Base-by-base conservation (phyloP, 2,797 vertebrate species). In the Sandelia bainsii region DNA sequence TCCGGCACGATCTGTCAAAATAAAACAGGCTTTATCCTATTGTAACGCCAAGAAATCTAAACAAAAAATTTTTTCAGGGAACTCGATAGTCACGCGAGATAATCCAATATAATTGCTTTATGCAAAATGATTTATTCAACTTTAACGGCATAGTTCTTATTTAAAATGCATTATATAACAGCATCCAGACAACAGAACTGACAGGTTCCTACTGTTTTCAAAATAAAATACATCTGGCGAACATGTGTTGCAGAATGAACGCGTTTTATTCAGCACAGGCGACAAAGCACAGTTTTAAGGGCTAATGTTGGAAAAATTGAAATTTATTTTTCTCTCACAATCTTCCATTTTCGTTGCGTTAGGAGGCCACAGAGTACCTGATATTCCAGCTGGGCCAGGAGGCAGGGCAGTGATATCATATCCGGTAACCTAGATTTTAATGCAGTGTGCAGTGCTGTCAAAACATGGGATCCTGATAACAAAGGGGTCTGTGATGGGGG, bases 391-490 rank as follows among this genome's bases (percentile, higher is more conserved):
- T n/a, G 44, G 37, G 19, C 53, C 44, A 5, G 72, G 72, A 67
- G 77, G 80, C 82, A 29, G 14, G 78, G 9, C n/a, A 0, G 11
- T n/a, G 32, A 79, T 78, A 87, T 89, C 84, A 91, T 48, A 44
- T 92, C 91, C 92, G 82, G 39, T 91, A 89, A 88, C 91, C 91
- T 76, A 91, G 56, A 84, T 91, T 71, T 75, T 39, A 69, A 80
- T 42, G 44, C 65, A 50, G 64, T 23, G 59, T 32, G 61, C 22
- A 48, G 49, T 0, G 11, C 62, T 58, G 81, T 79, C 54, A 87
- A 61, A 57, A 54, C 39, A 29, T 34, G 67, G 66, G 13, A 58
- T 69, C 83, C 40, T 53, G 16, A 81, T 66, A 87, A 90, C 89
- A 85, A 84, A 75, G 17, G 49, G 17, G 2, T 14, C 12, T 42